Percentiles rank a stretch among this genome's conserved stretches.
These are phyloP conservation scores for Ctenoplectra terminalis DNA, from an alignment of 1,140 invertebrate genomes.

Conservation along the genomic window DNA sequence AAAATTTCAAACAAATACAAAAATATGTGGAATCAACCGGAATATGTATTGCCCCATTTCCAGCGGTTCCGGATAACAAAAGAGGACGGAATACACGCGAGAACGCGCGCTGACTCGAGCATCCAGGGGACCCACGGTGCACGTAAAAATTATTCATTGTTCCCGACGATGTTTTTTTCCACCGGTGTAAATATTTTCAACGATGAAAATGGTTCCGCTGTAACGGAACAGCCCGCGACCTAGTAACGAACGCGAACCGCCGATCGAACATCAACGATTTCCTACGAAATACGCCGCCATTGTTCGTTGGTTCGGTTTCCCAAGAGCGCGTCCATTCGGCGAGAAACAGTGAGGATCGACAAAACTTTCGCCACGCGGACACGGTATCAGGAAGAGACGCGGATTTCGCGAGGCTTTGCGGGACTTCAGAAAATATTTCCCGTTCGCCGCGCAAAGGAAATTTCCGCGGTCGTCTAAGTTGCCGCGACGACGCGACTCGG, in stretches of 20 bases:
- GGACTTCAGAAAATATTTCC: conserved; percentile 72
- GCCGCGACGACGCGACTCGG: not conserved
- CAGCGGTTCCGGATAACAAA: conserved; percentile 24
- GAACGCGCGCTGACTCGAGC: not conserved
- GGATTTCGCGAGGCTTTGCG: conserved; percentile 68
- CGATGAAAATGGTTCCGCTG: no score
- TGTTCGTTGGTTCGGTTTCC: not conserved
- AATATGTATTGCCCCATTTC: conserved; percentile 73
- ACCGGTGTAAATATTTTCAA: not conserved
- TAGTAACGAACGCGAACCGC: no score
- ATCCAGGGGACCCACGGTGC: no score
- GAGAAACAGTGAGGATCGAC: conserved; percentile 32
- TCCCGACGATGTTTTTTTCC: conserved; percentile 4
- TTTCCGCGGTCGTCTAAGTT: conserved; percentile 44
- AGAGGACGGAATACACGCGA: not conserved
- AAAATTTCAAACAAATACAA: conserved; percentile 79
- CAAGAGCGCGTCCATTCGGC: not conserved
- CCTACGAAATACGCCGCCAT: not conserved
- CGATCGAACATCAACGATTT: conserved; percentile 7
- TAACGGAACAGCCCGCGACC: no score
- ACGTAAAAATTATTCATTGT: conserved; percentile 28
- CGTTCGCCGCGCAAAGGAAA: conserved; percentile 62
- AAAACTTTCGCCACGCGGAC: conserved; percentile 58
- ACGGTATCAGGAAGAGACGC: conserved; percentile 53
- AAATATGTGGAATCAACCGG: conserved; percentile 66